phyloP scores from a whole-genome alignment of 2,113 vertebrate genomes.

The Perognathus longimembris region DNA sequence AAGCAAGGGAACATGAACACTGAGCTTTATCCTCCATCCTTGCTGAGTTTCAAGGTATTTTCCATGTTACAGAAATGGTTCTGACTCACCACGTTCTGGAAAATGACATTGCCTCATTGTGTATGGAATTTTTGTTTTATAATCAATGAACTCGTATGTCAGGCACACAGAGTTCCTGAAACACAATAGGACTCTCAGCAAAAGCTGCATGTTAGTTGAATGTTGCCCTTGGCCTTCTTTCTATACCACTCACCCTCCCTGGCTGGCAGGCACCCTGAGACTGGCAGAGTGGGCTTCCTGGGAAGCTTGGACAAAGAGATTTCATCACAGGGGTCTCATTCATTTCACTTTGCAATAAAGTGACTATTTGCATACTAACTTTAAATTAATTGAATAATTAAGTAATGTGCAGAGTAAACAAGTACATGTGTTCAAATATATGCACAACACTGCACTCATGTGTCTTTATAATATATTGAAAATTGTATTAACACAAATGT shows the following conservation, averaged over 20 bases:
- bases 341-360: background rate
- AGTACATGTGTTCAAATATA: background rate
- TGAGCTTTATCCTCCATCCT: background rate
- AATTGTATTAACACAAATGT: background rate
- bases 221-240: background rate
- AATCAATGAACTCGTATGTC: slow-evolving; percentile 29
- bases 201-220: background rate
- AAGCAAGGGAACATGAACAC: slow-evolving; percentile 10
- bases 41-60: slow-evolving; percentile 19
- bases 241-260: background rate
- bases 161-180: background rate
- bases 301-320: background rate
- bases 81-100: slow-evolving; percentile 8
- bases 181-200: background rate
- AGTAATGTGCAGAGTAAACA: background rate
- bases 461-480: background rate
- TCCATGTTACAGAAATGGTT: slow-evolving; percentile 8
- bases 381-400: background rate
- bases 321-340: background rate
- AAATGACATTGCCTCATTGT: slow-evolving; percentile 14
- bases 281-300: background rate
- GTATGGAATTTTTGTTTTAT: slow-evolving; percentile 21
- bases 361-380: slow-evolving; percentile 24
- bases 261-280: background rate
- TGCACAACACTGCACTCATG: background rate